Conservation (phyloP, 2,888 invertebrate species). For the Scaptomyza cyrtandrae region DNA sequence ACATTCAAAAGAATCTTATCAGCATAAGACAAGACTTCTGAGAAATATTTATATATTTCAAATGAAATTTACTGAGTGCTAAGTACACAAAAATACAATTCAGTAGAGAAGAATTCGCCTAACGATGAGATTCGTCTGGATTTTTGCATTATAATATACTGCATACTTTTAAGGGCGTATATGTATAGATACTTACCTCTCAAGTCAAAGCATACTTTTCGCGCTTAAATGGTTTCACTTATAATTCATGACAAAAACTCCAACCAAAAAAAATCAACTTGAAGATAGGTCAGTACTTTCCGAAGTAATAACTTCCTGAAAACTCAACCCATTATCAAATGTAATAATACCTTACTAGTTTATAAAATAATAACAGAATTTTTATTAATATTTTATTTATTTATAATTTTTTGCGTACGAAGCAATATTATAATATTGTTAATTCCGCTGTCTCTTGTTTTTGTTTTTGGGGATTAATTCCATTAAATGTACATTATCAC, state of each 20-base stretch:
- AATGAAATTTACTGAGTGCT: neutral
- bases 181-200: conserved; percentile 5
- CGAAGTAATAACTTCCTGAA: no score
- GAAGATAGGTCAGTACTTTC: no score
- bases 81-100: neutral
- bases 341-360: no score
- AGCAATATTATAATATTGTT: conserved; percentile 60
- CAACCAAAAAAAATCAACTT: no score
- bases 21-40: neutral
- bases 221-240: no score
- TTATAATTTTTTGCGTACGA: conserved; percentile 35
- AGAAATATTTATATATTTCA: no score
- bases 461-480: conserved; percentile 43
- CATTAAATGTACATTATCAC: conserved; percentile 76
- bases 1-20: neutral
- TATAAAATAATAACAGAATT: conserved; percentile 2
- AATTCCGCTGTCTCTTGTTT: conserved; percentile 30
- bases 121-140: neutral
- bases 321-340: no score
- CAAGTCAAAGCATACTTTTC: no score
- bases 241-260: no score
- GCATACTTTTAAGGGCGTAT: no score
- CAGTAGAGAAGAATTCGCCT: neutral
- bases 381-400: conserved; percentile 22
- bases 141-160: neutral